Conservation (phyloP, 2,113 vertebrate genomes). For the Pontoporia blainvillei region DNA sequence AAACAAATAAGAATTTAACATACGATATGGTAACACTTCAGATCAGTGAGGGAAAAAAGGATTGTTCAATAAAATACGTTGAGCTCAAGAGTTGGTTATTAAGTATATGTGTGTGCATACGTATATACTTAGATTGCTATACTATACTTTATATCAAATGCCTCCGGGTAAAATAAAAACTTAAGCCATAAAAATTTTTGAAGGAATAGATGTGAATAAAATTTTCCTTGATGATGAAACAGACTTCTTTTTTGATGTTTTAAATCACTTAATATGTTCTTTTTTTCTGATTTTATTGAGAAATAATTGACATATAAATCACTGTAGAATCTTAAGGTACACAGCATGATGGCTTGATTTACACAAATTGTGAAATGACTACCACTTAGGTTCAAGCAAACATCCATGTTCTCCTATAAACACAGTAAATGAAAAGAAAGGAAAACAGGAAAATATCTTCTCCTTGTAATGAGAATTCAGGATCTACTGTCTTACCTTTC, state of each 20-base stretch:
- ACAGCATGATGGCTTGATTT: too few species aligned
- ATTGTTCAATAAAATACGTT: neutral
- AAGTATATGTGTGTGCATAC: neutral
- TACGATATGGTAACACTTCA: neutral
- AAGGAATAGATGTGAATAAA: neutral
- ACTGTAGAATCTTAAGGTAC: too few species aligned
- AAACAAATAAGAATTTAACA: neutral
- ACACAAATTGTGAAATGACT: too few species aligned
- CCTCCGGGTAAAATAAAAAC: neutral
- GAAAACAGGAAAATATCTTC: neutral
- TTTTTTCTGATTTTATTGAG: too few species aligned
- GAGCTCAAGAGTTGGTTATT: neutral
- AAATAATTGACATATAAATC: too few species aligned
- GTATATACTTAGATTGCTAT: neutral
- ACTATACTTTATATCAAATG: neutral
- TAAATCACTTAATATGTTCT: too few species aligned
- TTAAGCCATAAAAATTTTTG: neutral
- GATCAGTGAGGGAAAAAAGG: neutral
- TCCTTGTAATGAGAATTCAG: neutral
- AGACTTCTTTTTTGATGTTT: too few species aligned
- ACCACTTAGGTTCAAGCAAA: neutral
- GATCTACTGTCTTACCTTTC: neutral
- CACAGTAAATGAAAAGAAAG: neutral
- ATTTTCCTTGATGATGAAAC: neutral
- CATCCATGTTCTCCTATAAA: neutral